These are phyloP conservation scores for Anarsia innoxiella DNA, from an alignment of 2,888 invertebrate species.

Conservation along the genomic window DNA sequence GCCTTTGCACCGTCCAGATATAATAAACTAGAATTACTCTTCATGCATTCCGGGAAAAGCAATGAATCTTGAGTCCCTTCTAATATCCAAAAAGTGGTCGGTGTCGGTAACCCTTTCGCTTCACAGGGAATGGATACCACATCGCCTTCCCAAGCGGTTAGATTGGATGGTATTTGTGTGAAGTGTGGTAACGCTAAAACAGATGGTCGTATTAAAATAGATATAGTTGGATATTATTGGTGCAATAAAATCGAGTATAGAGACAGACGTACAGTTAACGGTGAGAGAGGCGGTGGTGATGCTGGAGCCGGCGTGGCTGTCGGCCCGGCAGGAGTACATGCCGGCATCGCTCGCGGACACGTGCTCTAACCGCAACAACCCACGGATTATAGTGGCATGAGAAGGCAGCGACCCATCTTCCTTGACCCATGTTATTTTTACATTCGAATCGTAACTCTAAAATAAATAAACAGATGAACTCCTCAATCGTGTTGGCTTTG, in stretches of 20 bases:
- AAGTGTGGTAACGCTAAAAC: constrained; percentile 91
- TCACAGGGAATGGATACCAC: constrained; percentile 94
- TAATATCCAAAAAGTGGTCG: constrained; percentile 96
- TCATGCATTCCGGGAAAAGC: constrained; percentile 67
- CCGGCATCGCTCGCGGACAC: constrained; percentile 91
- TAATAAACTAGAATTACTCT: constrained; percentile 64
- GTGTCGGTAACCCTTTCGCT: constrained; percentile 93
- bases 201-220: constrained; percentile 66
- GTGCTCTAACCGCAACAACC: constrained; percentile 83
- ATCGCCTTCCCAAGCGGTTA: constrained; percentile 90
- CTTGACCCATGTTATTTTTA: constrained; percentile 69
- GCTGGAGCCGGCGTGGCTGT: constrained; percentile 91
- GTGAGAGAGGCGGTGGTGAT: constrained; percentile 91
- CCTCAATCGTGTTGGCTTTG: constrained; percentile 7
- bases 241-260: constrained; percentile 57
- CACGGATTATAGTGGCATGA: constrained; percentile 57
- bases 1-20: constrained; percentile 61
- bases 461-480: constrained; percentile 25
- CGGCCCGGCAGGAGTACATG: constrained; percentile 92
- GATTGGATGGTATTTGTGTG: constrained; percentile 89
- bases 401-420: constrained; percentile 61
- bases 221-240: constrained; percentile 49
- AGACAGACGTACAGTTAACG: constrained; percentile 88
- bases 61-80: constrained; percentile 88
- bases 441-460: constrained; percentile 62